Evolutionary conservation across 2,888 invertebrate genomes (phyloP).

Genomic region (Apamea sordens): DNA sequence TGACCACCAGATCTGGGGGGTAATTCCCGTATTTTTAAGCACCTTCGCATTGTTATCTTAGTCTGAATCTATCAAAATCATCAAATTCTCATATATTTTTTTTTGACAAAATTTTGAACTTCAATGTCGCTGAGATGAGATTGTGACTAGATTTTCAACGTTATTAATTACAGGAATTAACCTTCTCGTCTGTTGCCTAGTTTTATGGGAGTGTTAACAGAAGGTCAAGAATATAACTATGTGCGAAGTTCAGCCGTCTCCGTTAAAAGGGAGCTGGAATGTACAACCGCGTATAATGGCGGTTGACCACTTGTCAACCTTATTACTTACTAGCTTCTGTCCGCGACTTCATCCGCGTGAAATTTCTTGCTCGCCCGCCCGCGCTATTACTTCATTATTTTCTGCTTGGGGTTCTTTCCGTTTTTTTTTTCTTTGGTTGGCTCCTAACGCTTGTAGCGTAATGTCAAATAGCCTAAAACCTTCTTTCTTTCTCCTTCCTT

Average conservation of each 20-base stretch:
- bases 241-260: background rate
- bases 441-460: background rate
- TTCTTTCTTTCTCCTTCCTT: background rate
- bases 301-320: background rate
- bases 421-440: background rate
- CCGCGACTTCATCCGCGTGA: background rate
- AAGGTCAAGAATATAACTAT: too few species aligned
- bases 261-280: background rate
- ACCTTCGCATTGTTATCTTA: too few species aligned
- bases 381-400: background rate
- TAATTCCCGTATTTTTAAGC: too few species aligned
- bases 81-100: too few species aligned
- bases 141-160: too few species aligned
- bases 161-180: too few species aligned
- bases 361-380: background rate
- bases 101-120: too few species aligned
- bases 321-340: background rate
- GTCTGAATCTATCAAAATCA: too few species aligned
- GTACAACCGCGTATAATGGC: background rate
- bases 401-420: background rate
- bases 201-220: background rate
- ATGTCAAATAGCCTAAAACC: background rate
- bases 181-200: background rate
- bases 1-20: background rate
- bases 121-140: too few species aligned